phyloP scores from a whole-genome alignment of 2,888 invertebrate genomes.

The Drosophila rellima region DNA sequence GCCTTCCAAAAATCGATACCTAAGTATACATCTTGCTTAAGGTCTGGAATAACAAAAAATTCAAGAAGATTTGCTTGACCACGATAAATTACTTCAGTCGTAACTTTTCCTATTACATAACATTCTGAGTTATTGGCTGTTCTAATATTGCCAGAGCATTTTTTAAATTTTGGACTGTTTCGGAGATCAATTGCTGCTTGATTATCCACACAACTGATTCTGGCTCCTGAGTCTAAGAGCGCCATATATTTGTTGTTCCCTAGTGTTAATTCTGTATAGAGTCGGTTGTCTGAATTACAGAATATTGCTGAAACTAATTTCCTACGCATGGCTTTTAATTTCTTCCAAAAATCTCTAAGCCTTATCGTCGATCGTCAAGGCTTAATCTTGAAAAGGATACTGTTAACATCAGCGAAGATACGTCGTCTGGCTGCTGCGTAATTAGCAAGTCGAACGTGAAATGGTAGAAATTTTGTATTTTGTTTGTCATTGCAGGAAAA shows the following conservation, averaged over 20 bases:
- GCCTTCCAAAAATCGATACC: too few relatives aligned
- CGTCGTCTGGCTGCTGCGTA: not conserved
- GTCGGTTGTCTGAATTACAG: not conserved
- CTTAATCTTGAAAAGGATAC: not conserved
- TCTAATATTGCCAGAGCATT: too few relatives aligned
- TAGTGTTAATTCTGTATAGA: conserved; percentile 2
- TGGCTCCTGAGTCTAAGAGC: conserved; percentile 2
- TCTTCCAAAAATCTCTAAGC: not conserved
- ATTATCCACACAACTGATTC: conserved; percentile 3
- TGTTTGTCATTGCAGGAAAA: not conserved
- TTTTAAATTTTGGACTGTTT: too few relatives aligned
- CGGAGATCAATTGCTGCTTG: too few relatives aligned
- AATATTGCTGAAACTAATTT: not conserved
- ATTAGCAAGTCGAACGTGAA: not conserved
- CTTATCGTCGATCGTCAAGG: not conserved
- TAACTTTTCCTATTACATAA: too few relatives aligned
- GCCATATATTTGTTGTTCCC: not conserved
- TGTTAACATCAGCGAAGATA: not conserved
- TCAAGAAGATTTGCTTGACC: too few relatives aligned
- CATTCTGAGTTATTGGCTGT: too few relatives aligned
- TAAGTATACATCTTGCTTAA: too few relatives aligned
- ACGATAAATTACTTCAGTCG: too few relatives aligned
- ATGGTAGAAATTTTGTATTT: not conserved
- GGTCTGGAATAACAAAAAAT: too few relatives aligned
- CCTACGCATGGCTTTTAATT: not conserved